phyloP scores from a whole-genome alignment of 2,797 vertebrate genomes.

The Fistularia tabacaria region DNA sequence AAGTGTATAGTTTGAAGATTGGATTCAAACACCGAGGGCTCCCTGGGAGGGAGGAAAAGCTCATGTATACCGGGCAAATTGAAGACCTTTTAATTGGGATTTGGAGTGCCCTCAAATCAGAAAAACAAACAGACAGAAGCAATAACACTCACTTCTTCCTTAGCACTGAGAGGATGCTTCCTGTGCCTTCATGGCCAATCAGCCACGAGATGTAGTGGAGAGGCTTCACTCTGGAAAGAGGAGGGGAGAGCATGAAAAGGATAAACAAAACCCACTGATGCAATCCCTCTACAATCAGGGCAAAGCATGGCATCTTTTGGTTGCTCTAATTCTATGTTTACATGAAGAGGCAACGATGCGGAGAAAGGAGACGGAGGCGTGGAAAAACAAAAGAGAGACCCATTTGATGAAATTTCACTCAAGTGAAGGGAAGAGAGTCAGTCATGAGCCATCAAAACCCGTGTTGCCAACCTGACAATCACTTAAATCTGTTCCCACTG shows the following conservation, averaged over 20 bases:
- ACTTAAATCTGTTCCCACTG: too few relatives aligned
- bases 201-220: constrained; percentile 97
- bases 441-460: too few relatives aligned
- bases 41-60: constrained; percentile 22
- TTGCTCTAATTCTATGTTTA: constrained; percentile 38
- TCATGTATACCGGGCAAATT: constrained; percentile 45
- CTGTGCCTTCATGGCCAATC: constrained; percentile 95
- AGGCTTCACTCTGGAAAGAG: constrained; percentile 86
- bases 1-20: constrained; percentile 43
- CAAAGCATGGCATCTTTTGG: constrained; percentile 17
- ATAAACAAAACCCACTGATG: constrained; percentile 39
- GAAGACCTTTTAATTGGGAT: constrained; percentile 66
- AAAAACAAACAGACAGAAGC: constrained; percentile 49
- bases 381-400: constrained; percentile 4
- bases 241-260: constrained; percentile 24
- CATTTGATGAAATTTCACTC: constrained; percentile 18
- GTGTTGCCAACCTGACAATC: too few relatives aligned
- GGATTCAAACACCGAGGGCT: constrained; percentile 30
- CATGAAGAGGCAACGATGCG: constrained; percentile 25
- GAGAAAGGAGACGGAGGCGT: constrained; percentile 6
- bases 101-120: constrained; percentile 54
- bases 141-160: constrained; percentile 85
- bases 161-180: constrained; percentile 92
- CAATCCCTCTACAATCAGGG: constrained; percentile 39
- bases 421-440: constrained; percentile 1